phyloP scores from a whole-genome alignment of 2,797 vertebrate species.

The Sebastes hopkinsi region DNA sequence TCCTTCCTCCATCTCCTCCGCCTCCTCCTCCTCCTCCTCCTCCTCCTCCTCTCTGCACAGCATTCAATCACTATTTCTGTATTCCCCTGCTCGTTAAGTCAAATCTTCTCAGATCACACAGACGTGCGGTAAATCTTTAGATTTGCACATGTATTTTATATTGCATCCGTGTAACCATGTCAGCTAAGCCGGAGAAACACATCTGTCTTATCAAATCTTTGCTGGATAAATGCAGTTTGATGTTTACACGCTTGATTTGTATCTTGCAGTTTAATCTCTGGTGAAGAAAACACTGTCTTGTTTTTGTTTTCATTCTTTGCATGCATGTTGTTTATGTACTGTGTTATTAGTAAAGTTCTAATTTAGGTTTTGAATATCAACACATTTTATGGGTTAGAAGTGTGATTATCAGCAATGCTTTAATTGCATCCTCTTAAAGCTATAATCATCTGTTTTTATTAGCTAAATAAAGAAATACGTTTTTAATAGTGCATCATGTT shows the following conservation, averaged over 20 bases:
- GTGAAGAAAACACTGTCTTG: neutral
- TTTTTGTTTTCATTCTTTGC: neutral
- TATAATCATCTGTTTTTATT: constrained; percentile 1
- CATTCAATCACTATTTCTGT: constrained; percentile 70
- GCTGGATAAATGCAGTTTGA: constrained; percentile 11
- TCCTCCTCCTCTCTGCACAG: constrained; percentile 39
- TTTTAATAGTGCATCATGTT: constrained; percentile 7
- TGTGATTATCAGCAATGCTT: constrained; percentile 10
- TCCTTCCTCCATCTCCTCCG: constrained; percentile 19
- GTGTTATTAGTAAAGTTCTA: neutral
- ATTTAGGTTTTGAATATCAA: neutral
- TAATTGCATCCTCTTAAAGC: constrained; percentile 7
- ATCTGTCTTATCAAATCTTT: constrained; percentile 49
- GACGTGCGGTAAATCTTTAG: constrained; percentile 45
- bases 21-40: constrained; percentile 3
- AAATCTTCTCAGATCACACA: constrained; percentile 53
- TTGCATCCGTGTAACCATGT: constrained; percentile 24
- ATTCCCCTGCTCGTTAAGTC: constrained; percentile 56
- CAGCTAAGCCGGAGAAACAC: constrained; percentile 26
- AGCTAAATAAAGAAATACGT: neutral
- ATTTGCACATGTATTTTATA: constrained; percentile 33
- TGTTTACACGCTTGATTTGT: constrained; percentile 5
- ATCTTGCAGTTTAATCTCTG: neutral
- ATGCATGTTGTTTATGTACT: neutral
- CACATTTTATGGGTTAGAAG: neutral